Evolutionary conservation across 2,113 vertebrate species (phyloP), one percentile per base, ranked within the genome.

Genomic region (Opisthocomus hoazin): DNA sequence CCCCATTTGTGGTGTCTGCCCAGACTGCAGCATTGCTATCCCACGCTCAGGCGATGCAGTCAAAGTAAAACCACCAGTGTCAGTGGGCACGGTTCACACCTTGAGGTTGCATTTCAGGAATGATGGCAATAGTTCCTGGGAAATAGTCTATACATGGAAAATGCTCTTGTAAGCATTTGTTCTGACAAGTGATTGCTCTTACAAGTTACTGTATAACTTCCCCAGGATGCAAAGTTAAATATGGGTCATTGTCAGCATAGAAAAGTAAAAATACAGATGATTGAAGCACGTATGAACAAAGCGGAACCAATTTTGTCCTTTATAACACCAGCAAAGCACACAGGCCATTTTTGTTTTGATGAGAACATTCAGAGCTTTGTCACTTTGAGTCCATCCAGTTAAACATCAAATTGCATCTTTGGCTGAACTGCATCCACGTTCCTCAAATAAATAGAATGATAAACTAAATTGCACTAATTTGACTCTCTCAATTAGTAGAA

Each of bases 221-320:
- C 46, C 21, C 19, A 13, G 66, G 39, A 37, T 7, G 16, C 41
- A 37, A n/a, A 43, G 50, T 23, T 10, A 34, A 71, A 68, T 26
- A 18, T 0, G 0, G 26, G 10, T 43, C 43, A 21, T 9, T n/a
- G 22, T 8, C 70, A 91, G 23, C 41, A 57, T 0, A 39, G 18
- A 45, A 81, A 56, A 45, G 11, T 20, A 32, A 53, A 66, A 88
- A 45, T 0, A 15, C 11, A 37, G 24, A n/a, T 3, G 11, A 34
- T 0, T 6, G 36, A 69, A 56, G 27, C 15, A 50, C 0, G 0
- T 4, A 10, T 6, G 6, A 65, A 32, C 27, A 78, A 76, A 61
- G 37, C 41, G 74, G 64, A 34, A 48, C n/a, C 11, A 1, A 1
- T 53, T 91, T 11, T 23, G 7, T 32, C 39, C 23, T 30, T 10